A percentile compares a stretch with the other conserved stretches of the same genome.
phyloP scores from a whole-genome alignment of 2,113 vertebrate species.

The Gasterosteus nipponicus region DNA sequence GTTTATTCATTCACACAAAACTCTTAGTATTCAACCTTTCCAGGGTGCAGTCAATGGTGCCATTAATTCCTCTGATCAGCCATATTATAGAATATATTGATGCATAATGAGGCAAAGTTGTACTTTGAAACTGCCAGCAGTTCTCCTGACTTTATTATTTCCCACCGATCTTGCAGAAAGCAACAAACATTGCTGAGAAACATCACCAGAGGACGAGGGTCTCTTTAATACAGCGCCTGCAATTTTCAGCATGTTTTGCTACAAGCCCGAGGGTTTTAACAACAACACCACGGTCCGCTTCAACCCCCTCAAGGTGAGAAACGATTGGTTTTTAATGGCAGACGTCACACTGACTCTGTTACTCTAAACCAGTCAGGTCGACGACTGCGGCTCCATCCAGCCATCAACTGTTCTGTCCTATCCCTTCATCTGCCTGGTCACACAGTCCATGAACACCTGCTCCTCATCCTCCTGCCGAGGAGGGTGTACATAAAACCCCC shows the following conservation, averaged over 20 bases:
- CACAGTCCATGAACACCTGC: conserved; percentile 50
- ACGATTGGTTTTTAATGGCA: conserved; percentile 59
- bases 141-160: conserved; percentile 17
- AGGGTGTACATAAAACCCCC: conserved; percentile 52
- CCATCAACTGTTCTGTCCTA: conserved; percentile 40
- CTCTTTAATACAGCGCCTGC: conserved; percentile 49
- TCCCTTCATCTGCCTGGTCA: conserved; percentile 35
- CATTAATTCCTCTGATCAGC: conserved; percentile 8
- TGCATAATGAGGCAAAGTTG: conserved; percentile 31
- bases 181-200: conserved; percentile 41
- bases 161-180: conserved; percentile 2
- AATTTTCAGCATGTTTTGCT: conserved; percentile 61
- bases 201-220: conserved; percentile 42
- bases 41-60: not conserved
- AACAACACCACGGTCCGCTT: conserved; percentile 46
- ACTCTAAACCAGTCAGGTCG: conserved; percentile 49
- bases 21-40: not conserved
- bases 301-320: conserved; percentile 54
- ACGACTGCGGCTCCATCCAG: conserved; percentile 44
- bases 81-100: not conserved
- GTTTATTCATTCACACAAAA: not conserved
- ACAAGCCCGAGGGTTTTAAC: conserved; percentile 39
- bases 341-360: conserved; percentile 50
- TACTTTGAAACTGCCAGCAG: conserved; percentile 7
- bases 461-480: conserved; percentile 48